Evolutionary conservation across 2,888 invertebrate species (phyloP).

Genomic region (Fragum sueziense): DNA sequence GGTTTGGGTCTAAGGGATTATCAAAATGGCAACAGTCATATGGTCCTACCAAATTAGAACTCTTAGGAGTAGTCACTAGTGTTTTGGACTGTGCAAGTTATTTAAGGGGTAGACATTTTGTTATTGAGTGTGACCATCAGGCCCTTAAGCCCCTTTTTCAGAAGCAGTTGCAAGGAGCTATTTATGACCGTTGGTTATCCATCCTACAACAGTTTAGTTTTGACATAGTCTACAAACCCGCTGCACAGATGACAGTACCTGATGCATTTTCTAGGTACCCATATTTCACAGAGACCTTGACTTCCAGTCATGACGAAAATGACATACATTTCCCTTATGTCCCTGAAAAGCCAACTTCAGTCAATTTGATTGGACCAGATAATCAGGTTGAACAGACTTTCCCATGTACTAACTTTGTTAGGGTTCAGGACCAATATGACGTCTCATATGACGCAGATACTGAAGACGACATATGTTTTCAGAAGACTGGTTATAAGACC

Average conservation of each 20-base stretch:
- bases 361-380: not conserved
- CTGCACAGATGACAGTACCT: slow-evolving; percentile 31
- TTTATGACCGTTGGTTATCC: slow-evolving; percentile 54
- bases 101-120: slow-evolving; percentile 46
- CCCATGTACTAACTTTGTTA: too few relatives aligned
- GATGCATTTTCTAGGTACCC: slow-evolving; percentile 20
- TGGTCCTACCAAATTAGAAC: slow-evolving; percentile 45
- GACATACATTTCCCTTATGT: slow-evolving; percentile 37
- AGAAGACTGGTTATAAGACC: too few relatives aligned
- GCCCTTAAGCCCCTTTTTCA: slow-evolving; percentile 28
- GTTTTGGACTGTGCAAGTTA: slow-evolving; percentile 51
- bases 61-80: slow-evolving; percentile 50
- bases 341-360: slow-evolving; percentile 22
- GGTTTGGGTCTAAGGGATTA: slow-evolving; percentile 49
- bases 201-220: slow-evolving; percentile 50
- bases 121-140: slow-evolving; percentile 54
- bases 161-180: slow-evolving; percentile 35
- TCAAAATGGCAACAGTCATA: slow-evolving; percentile 48
- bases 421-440: too few relatives aligned
- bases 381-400: too few relatives aligned
- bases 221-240: slow-evolving; percentile 46
- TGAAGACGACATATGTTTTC: too few relatives aligned
- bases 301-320: slow-evolving; percentile 37
- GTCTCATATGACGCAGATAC: too few relatives aligned
- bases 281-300: not conserved